phyloP scores from a whole-genome alignment of 2,113 vertebrate species.

The Sorex fumeus region DNA sequence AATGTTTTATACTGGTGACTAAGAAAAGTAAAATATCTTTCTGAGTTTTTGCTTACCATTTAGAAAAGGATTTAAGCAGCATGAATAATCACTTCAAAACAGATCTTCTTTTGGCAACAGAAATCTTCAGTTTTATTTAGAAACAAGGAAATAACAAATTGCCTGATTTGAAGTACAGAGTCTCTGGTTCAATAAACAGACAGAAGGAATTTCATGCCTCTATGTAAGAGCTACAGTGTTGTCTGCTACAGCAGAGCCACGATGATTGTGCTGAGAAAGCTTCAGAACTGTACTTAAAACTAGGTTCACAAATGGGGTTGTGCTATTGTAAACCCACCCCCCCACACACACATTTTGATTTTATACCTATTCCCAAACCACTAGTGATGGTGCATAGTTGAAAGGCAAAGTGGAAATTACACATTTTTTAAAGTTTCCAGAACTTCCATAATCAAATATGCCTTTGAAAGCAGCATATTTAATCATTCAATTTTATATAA shows the following conservation, averaged over 20 bases:
- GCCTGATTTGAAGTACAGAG: background rate
- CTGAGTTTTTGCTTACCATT: conserved; percentile 24
- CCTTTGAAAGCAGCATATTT: background rate
- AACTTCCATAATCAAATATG: background rate
- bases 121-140: conserved; percentile 53
- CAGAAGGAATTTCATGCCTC: background rate
- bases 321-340: background rate
- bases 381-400: background rate
- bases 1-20: background rate
- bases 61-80: conserved; percentile 12
- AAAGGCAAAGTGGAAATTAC: background rate
- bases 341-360: background rate
- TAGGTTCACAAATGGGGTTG: background rate
- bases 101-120: conserved; percentile 46
- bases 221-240: background rate
- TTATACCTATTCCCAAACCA: background rate
- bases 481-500: too few relatives aligned
- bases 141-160: conserved; percentile 29
- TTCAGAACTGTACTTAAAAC: background rate
- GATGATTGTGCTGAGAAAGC: background rate
- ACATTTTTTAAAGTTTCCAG: background rate
- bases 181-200: background rate
- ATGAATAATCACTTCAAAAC: conserved; percentile 45
- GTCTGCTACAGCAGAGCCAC: background rate
- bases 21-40: conserved; percentile 56